Evolutionary conservation across 2,113 vertebrate species (phyloP).

Genomic region (Pterophyllum scalare): DNA sequence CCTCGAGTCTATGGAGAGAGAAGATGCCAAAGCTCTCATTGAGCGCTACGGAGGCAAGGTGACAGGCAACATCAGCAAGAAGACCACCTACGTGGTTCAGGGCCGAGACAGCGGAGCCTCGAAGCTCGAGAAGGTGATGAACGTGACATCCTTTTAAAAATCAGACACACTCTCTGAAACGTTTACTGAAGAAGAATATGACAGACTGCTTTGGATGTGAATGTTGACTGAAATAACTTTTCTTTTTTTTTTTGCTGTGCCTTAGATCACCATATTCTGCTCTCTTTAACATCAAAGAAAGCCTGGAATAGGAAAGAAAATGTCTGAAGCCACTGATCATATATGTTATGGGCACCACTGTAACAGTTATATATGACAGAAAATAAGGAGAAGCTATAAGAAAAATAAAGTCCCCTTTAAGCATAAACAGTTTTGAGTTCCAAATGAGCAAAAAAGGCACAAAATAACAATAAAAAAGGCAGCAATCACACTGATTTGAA

Average conservation of each 20-base stretch:
- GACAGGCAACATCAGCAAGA: slow-evolving; percentile 95
- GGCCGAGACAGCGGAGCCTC: slow-evolving; percentile 91
- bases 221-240: too few relatives aligned
- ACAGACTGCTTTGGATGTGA: neutral
- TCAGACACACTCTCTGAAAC: neutral
- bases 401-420: neutral
- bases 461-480: neutral
- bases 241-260: too few relatives aligned
- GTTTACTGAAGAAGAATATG: neutral
- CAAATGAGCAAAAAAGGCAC: neutral
- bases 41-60: slow-evolving; percentile 97
- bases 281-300: neutral
- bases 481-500: too few relatives aligned
- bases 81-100: slow-evolving; percentile 92
- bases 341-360: neutral
- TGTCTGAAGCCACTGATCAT: neutral
- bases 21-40: slow-evolving; percentile 92
- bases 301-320: neutral
- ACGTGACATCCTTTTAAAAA: neutral
- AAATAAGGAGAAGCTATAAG: neutral
- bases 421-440: neutral
- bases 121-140: slow-evolving; percentile 90
- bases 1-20: slow-evolving; percentile 94
- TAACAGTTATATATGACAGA: neutral
- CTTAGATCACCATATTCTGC: neutral